These are phyloP conservation scores for Chloroclysta siterata DNA, from an alignment of 2,888 invertebrate species.

Conservation along the genomic window DNA sequence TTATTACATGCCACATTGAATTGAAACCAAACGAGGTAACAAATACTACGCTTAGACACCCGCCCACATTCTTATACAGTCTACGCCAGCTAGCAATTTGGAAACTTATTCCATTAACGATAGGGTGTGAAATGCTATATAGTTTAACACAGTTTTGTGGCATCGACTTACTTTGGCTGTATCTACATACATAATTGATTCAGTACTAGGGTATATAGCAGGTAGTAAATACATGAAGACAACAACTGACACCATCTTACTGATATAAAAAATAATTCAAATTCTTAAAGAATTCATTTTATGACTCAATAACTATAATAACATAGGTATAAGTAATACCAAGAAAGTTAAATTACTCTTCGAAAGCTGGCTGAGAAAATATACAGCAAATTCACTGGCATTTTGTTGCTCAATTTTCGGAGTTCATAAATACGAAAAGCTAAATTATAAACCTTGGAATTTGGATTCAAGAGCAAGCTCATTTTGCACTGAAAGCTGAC, in stretches of 20 bases:
- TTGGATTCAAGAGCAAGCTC: not conserved
- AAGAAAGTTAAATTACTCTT: not conserved
- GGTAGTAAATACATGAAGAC: too few species aligned
- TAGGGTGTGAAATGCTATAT: constrained; percentile 8
- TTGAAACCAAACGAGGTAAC: constrained; percentile 22
- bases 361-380: not conserved
- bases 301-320: too few species aligned
- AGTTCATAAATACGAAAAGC: not conserved
- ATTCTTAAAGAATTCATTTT: too few species aligned
- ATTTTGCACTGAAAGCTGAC: not conserved
- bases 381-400: not conserved
- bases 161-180: not conserved
- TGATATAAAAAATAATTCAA: too few species aligned
- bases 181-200: not conserved
- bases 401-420: not conserved
- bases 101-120: constrained; percentile 14
- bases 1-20: constrained; percentile 26
- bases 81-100: constrained; percentile 6
- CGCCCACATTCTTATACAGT: constrained; percentile 13
- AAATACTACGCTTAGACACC: constrained; percentile 18
- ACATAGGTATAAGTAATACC: not conserved
- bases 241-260: too few species aligned
- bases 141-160: constrained; percentile 9
- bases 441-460: not conserved
- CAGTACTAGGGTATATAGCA: not conserved